A percentile compares a stretch with the other conserved stretches of the same genome.
These are phyloP conservation scores for Hippopotamus amphibius DNA, from an alignment of 2,113 vertebrate genomes.

Conservation along the genomic window DNA sequence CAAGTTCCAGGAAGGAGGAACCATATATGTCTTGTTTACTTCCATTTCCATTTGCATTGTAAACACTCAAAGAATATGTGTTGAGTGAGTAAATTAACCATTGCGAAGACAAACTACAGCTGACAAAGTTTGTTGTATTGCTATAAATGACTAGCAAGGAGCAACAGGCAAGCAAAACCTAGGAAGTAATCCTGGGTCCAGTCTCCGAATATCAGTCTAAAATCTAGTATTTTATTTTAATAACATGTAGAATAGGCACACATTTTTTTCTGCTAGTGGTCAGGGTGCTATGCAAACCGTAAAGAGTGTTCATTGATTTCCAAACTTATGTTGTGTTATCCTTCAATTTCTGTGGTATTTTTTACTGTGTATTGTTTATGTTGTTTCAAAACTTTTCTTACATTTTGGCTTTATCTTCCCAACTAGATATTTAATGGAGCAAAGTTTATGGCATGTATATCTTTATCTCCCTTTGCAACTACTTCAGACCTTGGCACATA, in stretches of 20 bases:
- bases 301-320: neutral
- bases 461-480: neutral
- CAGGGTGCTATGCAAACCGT: neutral
- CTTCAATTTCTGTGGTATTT: neutral
- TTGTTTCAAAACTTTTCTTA: neutral
- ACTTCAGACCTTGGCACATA: neutral
- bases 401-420: neutral
- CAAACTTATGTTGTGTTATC: neutral
- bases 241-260: neutral
- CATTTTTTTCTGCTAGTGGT: neutral
- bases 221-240: conserved; percentile 1
- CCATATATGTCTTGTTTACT: neutral
- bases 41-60: neutral
- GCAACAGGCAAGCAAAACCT: neutral
- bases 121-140: neutral
- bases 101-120: neutral
- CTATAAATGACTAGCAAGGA: neutral
- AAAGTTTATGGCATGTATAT: neutral
- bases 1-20: neutral
- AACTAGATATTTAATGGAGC: neutral
- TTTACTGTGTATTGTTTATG: neutral
- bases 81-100: neutral
- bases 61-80: neutral
- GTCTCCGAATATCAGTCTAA: neutral
- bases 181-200: neutral